Evolutionary conservation across 2,113 vertebrate species (phyloP).

Genomic region (Spermophilus dauricus): DNA sequence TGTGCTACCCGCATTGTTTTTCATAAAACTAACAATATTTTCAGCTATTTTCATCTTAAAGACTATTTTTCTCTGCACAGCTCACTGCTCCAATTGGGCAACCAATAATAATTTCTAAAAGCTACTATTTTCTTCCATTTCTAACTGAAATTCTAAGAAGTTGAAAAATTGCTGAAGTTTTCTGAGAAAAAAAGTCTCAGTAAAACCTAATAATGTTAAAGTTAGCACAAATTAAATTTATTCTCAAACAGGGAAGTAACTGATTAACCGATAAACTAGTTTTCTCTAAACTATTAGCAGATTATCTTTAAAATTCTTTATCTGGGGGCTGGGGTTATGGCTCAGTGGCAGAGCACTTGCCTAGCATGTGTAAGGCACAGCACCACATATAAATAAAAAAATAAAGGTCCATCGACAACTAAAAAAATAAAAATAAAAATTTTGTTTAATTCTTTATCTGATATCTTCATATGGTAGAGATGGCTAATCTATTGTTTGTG

Average conservation of each 20-base stretch:
- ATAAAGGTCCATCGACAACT: no score
- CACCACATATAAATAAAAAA: no score
- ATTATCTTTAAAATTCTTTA: background rate
- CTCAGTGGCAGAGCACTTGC: no score
- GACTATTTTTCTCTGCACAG: background rate
- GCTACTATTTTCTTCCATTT: slow-evolving; percentile 27
- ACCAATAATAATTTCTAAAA: slow-evolving; percentile 17
- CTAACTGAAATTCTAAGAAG: slow-evolving; percentile 51
- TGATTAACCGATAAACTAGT: slow-evolving; percentile 27
- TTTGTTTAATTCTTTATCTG: background rate
- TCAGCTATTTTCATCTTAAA: background rate
- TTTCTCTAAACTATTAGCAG: slow-evolving; percentile 58
- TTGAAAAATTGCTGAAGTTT: slow-evolving; percentile 10
- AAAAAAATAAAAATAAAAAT: no score
- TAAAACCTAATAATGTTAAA: background rate
- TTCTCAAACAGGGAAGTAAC: slow-evolving; percentile 25
- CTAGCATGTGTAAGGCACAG: no score
- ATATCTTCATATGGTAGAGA: slow-evolving; percentile 61
- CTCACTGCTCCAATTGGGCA: background rate
- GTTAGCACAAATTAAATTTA: slow-evolving; percentile 37
- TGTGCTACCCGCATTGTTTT: background rate
- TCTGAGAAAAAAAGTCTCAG: background rate
- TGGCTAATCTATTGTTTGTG: slow-evolving; percentile 40
- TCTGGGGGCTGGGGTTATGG: no score
- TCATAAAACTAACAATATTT: slow-evolving; percentile 55